These are phyloP conservation scores for Psophia crepitans DNA, from an alignment of 2,113 vertebrate species.

Conservation along the genomic window DNA sequence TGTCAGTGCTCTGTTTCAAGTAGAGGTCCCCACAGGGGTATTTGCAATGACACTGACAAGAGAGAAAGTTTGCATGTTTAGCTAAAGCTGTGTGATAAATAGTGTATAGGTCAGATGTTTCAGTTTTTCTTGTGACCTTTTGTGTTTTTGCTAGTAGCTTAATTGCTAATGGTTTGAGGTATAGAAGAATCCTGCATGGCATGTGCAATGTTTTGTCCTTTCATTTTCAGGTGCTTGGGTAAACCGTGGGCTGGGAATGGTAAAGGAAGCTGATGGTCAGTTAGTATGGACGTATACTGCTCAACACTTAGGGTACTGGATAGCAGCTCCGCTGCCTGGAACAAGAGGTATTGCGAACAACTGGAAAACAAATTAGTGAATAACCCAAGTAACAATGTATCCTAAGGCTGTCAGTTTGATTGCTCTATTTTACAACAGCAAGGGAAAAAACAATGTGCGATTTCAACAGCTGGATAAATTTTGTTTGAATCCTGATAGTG, in stretches of 20 bases:
- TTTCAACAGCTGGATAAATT: neutral
- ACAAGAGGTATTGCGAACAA: slow-evolving; percentile 75
- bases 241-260: slow-evolving; percentile 83
- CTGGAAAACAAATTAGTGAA: neutral
- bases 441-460: neutral
- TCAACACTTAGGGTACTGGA: slow-evolving; percentile 90
- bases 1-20: neutral
- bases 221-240: slow-evolving; percentile 84
- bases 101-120: neutral
- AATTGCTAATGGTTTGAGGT: neutral
- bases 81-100: neutral
- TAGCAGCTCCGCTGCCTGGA: slow-evolving; percentile 85
- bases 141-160: neutral
- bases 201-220: neutral
- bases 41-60: neutral
- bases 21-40: neutral
- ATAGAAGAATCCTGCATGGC: neutral
- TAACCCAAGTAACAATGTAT: neutral
- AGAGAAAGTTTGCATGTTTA: neutral
- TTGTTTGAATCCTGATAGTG: neutral
- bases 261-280: slow-evolving; percentile 74
- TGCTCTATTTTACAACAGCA: neutral
- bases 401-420: neutral
- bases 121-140: neutral
- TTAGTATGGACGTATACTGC: slow-evolving; percentile 88